Conservation (phyloP, 35 echinoderm and acorn worm species). For the Holothuria glaberrima region DNA sequence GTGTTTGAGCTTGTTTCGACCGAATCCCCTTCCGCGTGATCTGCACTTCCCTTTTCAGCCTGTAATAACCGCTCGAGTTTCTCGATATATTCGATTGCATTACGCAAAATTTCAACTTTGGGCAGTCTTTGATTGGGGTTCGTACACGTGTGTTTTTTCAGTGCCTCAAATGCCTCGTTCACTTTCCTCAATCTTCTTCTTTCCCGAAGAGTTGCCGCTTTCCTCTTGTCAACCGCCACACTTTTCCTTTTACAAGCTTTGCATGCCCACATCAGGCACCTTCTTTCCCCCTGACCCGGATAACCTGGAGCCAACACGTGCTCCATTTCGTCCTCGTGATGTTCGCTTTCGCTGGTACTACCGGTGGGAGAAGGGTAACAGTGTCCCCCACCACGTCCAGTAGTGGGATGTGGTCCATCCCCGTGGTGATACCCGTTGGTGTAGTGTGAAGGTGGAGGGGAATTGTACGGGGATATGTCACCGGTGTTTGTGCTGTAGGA, state of each 20-base stretch:
- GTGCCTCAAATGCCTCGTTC: slow-evolving; percentile 94
- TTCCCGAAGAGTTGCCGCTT: slow-evolving; percentile 94
- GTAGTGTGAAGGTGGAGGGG: slow-evolving; percentile 73
- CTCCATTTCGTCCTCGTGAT: slow-evolving; percentile 90
- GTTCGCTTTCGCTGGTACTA: slow-evolving; percentile 66
- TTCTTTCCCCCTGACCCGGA: slow-evolving; percentile 87
- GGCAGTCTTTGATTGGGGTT: slow-evolving; percentile 95
- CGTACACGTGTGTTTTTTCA: slow-evolving; percentile 90
- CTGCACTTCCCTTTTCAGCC: slow-evolving; percentile 84
- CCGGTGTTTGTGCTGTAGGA: slow-evolving; percentile 72
- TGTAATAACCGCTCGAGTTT: slow-evolving; percentile 95
- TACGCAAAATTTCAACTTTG: slow-evolving; percentile 94
- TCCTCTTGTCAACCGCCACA: slow-evolving; percentile 95
- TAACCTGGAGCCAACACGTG: slow-evolving; percentile 96
- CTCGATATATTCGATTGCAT: slow-evolving; percentile 99
- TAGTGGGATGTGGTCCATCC: slow-evolving; percentile 17
- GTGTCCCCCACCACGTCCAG: slow-evolving; percentile 42
- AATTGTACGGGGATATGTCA: slow-evolving; percentile 74
- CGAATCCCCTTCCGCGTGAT: slow-evolving; percentile 84
- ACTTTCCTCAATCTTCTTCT: slow-evolving; percentile 89
- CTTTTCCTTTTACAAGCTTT: slow-evolving; percentile 98
- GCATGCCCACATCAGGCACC: slow-evolving; percentile 97
- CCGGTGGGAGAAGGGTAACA: slow-evolving; percentile 82
- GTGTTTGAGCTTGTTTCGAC: slow-evolving; percentile 96
- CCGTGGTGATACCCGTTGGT: slow-evolving; percentile 70